Percentiles rank a stretch among this genome's conserved stretches.
These are phyloP conservation scores for Mobula hypostoma DNA, from an alignment of 2,113 vertebrate species.

Conservation along the genomic window DNA sequence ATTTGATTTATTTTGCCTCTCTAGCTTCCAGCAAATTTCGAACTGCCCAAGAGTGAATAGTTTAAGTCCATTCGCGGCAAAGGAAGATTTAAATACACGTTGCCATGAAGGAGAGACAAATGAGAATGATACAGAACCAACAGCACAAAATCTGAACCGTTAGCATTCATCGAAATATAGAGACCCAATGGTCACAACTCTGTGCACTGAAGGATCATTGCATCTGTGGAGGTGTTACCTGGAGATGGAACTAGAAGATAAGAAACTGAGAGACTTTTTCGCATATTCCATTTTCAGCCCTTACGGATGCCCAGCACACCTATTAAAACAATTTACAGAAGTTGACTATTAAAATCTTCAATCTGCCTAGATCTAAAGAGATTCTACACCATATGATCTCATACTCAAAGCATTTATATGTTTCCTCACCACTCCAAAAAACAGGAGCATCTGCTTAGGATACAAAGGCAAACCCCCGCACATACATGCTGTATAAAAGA, in stretches of 20 bases:
- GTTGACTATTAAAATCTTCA: background rate
- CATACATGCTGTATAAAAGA: too few relatives aligned
- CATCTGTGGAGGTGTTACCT: conserved; percentile 58
- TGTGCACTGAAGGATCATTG: background rate
- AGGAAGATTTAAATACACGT: too few relatives aligned
- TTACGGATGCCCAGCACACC: background rate
- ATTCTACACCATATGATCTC: background rate
- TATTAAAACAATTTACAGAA: background rate
- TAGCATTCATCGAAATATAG: background rate
- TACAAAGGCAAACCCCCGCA: background rate
- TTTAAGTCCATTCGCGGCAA: background rate
- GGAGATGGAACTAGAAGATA: conserved; percentile 61
- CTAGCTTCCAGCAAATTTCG: background rate
- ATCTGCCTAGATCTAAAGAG: background rate
- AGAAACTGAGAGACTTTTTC: conserved; percentile 65
- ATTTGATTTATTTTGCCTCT: too few relatives aligned
- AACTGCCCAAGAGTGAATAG: background rate
- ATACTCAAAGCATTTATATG: background rate
- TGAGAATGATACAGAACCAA: background rate
- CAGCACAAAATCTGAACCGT: background rate
- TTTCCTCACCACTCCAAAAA: background rate
- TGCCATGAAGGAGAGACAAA: background rate
- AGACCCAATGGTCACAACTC: background rate
- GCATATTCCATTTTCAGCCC: conserved; percentile 65
- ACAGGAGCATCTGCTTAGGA: background rate